Percentiles rank a stretch among this genome's conserved stretches.
phyloP scores from a whole-genome alignment of 2,888 invertebrate species.

The Lepas anatifera region DNA sequence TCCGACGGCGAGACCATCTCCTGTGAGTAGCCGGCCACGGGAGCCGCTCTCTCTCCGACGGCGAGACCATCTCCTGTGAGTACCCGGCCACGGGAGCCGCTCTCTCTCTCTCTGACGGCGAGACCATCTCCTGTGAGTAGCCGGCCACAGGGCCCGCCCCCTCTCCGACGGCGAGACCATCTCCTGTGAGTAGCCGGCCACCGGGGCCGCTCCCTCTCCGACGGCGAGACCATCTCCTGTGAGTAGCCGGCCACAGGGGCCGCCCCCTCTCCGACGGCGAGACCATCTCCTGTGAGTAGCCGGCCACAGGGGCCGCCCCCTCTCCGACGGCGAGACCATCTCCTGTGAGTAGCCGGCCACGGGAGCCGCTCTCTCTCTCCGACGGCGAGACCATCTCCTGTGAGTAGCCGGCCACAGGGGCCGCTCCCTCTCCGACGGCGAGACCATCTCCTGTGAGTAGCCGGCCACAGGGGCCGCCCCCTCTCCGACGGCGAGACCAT shows the following conservation, averaged over 20 bases:
- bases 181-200: neutral
- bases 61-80: neutral
- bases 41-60: neutral
- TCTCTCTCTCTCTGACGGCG: neutral
- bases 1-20: neutral
- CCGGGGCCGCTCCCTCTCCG: no score
- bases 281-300: no score
- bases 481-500: neutral
- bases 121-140: conserved; percentile 1
- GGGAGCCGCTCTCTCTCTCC: no score
- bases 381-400: neutral
- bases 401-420: no score
- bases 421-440: no score
- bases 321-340: neutral
- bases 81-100: neutral
- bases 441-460: neutral
- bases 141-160: no score
- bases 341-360: no score
- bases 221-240: neutral
- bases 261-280: no score
- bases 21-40: neutral
- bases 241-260: no score
- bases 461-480: no score
- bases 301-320: no score
- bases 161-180: conserved; percentile 17